Evolutionary conservation across 2,797 vertebrate genomes (phyloP).

Genomic region (Mormyrops boulengeri): DNA sequence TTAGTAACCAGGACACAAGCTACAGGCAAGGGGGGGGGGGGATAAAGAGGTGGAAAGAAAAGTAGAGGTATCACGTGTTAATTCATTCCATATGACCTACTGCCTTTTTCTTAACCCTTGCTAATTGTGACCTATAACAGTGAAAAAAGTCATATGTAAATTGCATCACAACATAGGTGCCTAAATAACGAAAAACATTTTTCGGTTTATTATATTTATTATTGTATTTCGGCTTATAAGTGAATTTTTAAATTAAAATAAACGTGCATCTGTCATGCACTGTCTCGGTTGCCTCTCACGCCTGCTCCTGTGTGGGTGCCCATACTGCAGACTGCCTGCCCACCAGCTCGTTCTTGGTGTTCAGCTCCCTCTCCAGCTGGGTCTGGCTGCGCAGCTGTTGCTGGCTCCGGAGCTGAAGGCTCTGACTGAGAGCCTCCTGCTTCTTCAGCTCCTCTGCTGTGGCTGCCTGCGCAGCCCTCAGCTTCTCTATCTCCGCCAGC

Average conservation of each 20-base stretch:
- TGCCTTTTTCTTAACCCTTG: not conserved
- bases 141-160: not conserved
- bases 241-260: not conserved
- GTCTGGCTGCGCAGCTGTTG: slow-evolving; percentile 56
- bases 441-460: slow-evolving; percentile 58
- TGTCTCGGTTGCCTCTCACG: not conserved
- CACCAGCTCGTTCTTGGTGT: slow-evolving; percentile 73
- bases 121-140: not conserved
- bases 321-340: slow-evolving; percentile 28
- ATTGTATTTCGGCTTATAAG: not conserved
- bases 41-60: not conserved
- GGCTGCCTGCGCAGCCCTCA: slow-evolving; percentile 56
- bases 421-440: slow-evolving; percentile 61
- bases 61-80: not conserved
- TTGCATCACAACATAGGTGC: not conserved
- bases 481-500: slow-evolving; percentile 52
- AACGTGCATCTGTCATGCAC: not conserved
- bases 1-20: slow-evolving; percentile 56
- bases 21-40: slow-evolving; percentile 51
- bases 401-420: slow-evolving; percentile 54
- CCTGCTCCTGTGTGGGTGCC: not conserved
- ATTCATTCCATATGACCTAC: not conserved
- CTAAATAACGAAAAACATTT: not conserved
- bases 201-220: not conserved
- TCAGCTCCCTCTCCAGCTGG: slow-evolving; percentile 62